Conservation (phyloP, 2,113 vertebrate species). For the Peromyscus maniculatus region DNA sequence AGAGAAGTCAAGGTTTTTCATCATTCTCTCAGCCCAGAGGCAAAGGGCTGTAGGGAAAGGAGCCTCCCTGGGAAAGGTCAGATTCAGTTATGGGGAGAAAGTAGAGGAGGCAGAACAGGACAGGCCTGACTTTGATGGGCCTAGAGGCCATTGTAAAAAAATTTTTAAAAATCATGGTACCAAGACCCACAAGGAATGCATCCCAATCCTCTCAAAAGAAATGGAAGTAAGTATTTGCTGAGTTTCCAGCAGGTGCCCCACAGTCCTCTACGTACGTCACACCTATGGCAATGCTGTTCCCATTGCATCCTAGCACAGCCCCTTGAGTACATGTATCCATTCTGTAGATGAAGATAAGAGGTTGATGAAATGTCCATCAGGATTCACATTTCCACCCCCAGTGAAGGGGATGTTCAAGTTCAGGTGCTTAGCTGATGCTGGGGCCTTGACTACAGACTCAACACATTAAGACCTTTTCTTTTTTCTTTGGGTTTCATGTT, state of each 20-base stretch:
- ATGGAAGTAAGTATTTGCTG: not conserved
- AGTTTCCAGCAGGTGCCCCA: not conserved
- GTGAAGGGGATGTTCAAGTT: not conserved
- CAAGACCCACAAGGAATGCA: not conserved
- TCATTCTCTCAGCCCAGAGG: not conserved
- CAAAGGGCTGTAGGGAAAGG: not conserved
- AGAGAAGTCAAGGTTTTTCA: not conserved
- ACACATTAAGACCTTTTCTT: not conserved
- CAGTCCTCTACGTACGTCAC: too few relatives aligned
- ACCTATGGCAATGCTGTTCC: not conserved
- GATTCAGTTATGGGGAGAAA: not conserved
- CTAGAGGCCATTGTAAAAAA: not conserved
- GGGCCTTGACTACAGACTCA: not conserved
- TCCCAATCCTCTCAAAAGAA: not conserved
- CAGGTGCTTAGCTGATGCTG: not conserved
- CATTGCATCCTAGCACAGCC: not conserved
- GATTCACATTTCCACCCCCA: not conserved
- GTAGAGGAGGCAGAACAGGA: not conserved
- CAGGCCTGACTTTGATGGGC: not conserved
- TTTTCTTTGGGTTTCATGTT: constrained; percentile 35
- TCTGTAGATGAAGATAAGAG: not conserved
- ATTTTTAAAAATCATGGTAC: not conserved
- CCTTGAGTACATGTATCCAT: not conserved
- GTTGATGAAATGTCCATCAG: not conserved
- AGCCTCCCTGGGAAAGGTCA: not conserved